These are phyloP conservation scores for Pseudococcus jackbeardsleyi DNA, from an alignment of 2,888 invertebrate genomes.

Conservation along the genomic window DNA sequence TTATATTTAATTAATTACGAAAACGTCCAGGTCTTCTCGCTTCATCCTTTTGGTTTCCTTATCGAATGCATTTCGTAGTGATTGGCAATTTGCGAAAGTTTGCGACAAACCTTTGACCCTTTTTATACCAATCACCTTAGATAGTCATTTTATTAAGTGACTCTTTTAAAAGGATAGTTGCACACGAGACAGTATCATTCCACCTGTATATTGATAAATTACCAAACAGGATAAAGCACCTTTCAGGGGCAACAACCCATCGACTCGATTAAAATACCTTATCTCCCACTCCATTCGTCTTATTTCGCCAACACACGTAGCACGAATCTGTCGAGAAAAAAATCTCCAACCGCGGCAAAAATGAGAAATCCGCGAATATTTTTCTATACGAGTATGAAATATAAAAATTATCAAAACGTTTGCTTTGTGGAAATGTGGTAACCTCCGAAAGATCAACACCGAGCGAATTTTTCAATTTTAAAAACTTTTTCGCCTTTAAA, in stretches of 20 bases:
- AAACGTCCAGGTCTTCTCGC: not conserved
- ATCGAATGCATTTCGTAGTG: conserved; percentile 7
- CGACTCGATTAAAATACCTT: not conserved
- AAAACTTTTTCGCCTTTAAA: conserved; percentile 48
- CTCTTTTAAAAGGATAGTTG: not conserved
- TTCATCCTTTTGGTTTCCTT: not conserved
- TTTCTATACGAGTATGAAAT: not conserved
- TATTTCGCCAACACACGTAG: not conserved
- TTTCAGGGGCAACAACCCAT: not conserved
- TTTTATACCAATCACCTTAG: not conserved
- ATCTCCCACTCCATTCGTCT: not conserved
- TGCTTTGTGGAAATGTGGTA: conserved; percentile 38
- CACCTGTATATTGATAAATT: not conserved
- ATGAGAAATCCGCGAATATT: not conserved
- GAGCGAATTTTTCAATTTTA: conserved; percentile 48
- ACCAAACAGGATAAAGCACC: too few relatives aligned
- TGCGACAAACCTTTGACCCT: conserved; percentile 1
- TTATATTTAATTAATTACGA: conserved; percentile 42
- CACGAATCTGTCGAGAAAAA: not conserved
- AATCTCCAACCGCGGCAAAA: not conserved
- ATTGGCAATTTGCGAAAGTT: conserved; percentile 16
- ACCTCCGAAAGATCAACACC: conserved; percentile 46
- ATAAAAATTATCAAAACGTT: conserved; percentile 54
- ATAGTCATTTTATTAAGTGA: conserved; percentile 28
- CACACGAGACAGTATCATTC: conserved; percentile 12